A percentile compares a stretch with the other conserved stretches of the same genome.
phyloP scores from a whole-genome alignment of 2,888 invertebrate genomes.

The Theretra japonica region DNA sequence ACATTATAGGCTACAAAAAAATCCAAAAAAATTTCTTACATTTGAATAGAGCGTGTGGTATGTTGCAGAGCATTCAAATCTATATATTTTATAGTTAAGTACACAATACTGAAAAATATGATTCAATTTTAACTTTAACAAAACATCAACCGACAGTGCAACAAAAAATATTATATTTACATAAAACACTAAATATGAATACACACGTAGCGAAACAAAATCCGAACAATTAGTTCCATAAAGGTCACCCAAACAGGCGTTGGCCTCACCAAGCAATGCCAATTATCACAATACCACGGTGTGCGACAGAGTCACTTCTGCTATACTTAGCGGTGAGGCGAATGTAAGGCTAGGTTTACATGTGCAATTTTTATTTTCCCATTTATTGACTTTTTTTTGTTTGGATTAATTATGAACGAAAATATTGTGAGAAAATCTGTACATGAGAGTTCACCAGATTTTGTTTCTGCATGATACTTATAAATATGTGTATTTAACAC shows the following conservation, averaged over 20 bases:
- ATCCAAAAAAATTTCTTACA: no score
- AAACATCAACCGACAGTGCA: background rate
- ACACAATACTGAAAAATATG: background rate
- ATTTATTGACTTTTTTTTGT: no score
- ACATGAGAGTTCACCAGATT: no score
- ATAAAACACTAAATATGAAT: background rate
- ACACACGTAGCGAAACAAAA: constrained; percentile 42
- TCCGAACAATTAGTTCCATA: constrained; percentile 49
- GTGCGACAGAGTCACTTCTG: constrained; percentile 40
- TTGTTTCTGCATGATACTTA: no score
- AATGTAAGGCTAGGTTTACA: constrained; percentile 6
- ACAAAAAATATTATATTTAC: background rate
- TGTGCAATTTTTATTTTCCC: background rate
- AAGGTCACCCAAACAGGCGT: constrained; percentile 63
- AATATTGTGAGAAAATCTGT: no score
- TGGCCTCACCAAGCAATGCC: constrained; percentile 65
- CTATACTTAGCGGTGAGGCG: constrained; percentile 17
- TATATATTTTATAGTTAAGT: background rate
- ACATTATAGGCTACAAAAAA: no score
- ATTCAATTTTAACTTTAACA: background rate
- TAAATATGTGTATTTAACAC: no score
- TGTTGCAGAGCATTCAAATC: no score
- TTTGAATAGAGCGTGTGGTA: no score
- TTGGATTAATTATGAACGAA: no score
- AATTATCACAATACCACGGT: constrained; percentile 49